Evolutionary conservation across 2,888 invertebrate genomes (phyloP).

Genomic region (Syrphus vitripennis): DNA sequence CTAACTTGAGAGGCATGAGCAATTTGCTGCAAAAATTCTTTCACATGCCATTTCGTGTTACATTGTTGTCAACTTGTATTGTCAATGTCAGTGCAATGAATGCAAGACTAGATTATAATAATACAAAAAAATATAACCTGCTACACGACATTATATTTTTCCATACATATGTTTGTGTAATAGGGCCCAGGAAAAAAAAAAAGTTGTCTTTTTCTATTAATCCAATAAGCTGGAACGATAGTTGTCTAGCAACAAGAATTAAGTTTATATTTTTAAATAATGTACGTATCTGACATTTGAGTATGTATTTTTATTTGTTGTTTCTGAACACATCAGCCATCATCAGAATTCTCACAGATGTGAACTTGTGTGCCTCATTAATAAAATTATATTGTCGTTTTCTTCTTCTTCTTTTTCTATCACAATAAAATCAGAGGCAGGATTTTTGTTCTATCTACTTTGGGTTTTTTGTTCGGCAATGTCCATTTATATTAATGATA

Average conservation of each 20-base stretch:
- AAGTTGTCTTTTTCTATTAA: not conserved
- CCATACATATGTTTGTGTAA: not conserved
- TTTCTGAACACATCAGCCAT: not conserved
- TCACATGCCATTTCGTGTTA: not conserved
- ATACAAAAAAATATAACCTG: not conserved
- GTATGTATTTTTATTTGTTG: not conserved
- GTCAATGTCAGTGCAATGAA: not conserved
- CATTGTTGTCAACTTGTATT: not conserved
- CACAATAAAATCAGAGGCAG: not conserved
- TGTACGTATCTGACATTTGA: no score
- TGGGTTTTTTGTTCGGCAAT: not conserved
- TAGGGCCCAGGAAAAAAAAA: not conserved
- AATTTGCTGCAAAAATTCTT: not conserved
- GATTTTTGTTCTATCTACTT: not conserved
- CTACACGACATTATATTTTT: not conserved
- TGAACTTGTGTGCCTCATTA: not conserved
- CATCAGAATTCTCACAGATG: not conserved
- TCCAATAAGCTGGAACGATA: not conserved
- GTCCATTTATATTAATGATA: not conserved
- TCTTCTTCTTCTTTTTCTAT: not conserved
- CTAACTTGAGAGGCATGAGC: no score
- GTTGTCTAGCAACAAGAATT: not conserved
- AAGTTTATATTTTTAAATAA: not conserved
- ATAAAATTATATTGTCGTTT: conserved; percentile 14
- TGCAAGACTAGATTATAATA: not conserved